Base-by-base conservation (phyloP, 2,888 invertebrate species). In the Zaprionus lineosus region DNA sequence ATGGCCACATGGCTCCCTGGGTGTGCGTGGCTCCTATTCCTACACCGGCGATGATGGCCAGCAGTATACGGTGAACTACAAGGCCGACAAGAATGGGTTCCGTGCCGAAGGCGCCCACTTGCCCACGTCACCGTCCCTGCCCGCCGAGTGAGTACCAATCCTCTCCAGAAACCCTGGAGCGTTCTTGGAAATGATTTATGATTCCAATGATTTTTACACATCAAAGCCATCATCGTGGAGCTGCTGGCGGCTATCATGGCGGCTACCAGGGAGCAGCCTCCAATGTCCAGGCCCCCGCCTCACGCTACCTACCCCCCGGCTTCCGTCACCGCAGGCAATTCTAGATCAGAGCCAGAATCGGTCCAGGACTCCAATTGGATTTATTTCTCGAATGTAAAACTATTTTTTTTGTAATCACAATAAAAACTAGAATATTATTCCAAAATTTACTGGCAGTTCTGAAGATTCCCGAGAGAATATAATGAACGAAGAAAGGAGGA, bases 1-100 rank as follows among this genome's bases (percentile, higher is more conserved):
- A 41, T 91, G 91, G 82, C 92, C 92, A 11, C 91, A 92, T 70
- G 92, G 92, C 56, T 92, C 92, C 65, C 91, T 92, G 87, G 91
- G 92, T 2, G 93, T 93, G 3, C 91, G 92, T 77, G 93, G 93
- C 50, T 93, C 93, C 14, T 93, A 93, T 79, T 93, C 93, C 3
- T 93, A 92, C 73, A 91, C 92, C 6, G 93, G 92, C 7, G 92
- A 92, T 73, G 92, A 93, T 84, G 93, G 93, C 31, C 91, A 92
- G 73, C 91, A 91, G 9, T 93, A 93, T 64, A 92, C 92, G 9
- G 92, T 93, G 2, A 91, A 92, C 74, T 95, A 95, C 85, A 92
- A 93, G 52, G 95, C 95, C 47, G 95, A 95, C 87, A 93, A 93
- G 73, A 94, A 94, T 84, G 95, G 95, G 53, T 95, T 94, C 90